Evolutionary conservation across 1,140 invertebrate species (phyloP), one percentile per base, ranked within the genome.

Genomic region (Amyelois transitella): DNA sequence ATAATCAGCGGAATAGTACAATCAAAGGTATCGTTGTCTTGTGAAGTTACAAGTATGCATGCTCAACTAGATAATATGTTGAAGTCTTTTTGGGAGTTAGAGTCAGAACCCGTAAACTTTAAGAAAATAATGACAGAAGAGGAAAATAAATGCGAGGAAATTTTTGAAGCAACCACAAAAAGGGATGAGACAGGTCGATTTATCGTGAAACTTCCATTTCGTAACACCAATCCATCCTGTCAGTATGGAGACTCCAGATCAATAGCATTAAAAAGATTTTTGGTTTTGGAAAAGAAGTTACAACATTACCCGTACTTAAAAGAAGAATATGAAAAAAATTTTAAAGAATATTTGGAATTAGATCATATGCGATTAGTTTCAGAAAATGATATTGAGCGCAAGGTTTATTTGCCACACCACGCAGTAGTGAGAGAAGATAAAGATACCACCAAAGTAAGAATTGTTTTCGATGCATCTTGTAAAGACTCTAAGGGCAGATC

Each of bases 71-170:
- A 70, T 32, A 58, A 65, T 3, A 43, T 64, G n/a, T 10, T 73
- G 7, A 59, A 59, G 32, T 28, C 53, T 25, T 64, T 73, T 51
- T 74, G 65, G 72, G 69, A 75, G 50, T 51, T 69, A 3, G 69
- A 72, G 19, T 53, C 51, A 17, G 71, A 74, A 51, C 68, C 68
- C 7, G 53, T 61, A 43, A 43, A 7, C 8, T 54, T 60, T 6
- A 7, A 62, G n/a, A 68, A 54, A 38, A 59, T 43, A 50, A 38
- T 68, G 7, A 66, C 58, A 7, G 12, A 47, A 6, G 58, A 57
- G 32, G 62, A 71, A 43, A 43, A 49, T 44, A 32, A 18, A 51
- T 71, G 63, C 60, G 66, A 71, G 50, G 18, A 69, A 10, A 8
- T 66, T 7, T 74, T 57, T 55, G 53, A 56, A 18, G 5, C 38